These are phyloP conservation scores for Dolichoris vasculosae DNA, from an alignment of 1,140 invertebrate genomes.

Conservation along the genomic window DNA sequence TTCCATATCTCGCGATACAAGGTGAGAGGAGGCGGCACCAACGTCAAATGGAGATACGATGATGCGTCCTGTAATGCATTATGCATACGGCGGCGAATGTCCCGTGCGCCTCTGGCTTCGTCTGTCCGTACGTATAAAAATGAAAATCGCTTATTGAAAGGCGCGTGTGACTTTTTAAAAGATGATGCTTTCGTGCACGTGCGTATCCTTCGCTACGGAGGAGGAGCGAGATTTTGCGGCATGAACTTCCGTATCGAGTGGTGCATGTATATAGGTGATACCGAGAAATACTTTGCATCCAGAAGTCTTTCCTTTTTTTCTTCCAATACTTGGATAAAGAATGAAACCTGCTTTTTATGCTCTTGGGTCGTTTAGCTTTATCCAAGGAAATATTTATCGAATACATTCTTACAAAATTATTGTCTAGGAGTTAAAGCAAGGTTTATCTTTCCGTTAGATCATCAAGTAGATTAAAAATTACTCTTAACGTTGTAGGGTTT, in stretches of 20 bases:
- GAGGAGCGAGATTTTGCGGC: not conserved
- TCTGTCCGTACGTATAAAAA: conserved; percentile 45
- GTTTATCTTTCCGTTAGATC: too few species aligned
- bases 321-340: not conserved
- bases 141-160: conserved; percentile 65
- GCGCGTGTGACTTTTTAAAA: conserved; percentile 7
- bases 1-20: conserved; percentile 51
- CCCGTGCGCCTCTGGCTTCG: not conserved
- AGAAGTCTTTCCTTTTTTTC: not conserved
- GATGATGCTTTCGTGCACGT: conserved; percentile 10
- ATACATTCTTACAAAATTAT: too few species aligned
- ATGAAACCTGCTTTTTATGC: not conserved
- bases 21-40: not conserved
- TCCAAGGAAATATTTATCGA: too few species aligned
- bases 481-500: too few species aligned
- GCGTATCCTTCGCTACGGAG: not conserved
- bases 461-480: too few species aligned
- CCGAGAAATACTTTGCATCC: not conserved
- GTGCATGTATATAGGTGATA: not conserved
- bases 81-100: conserved; percentile 62
- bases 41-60: conserved; percentile 68
- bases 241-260: conserved; percentile 22
- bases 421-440: too few species aligned
- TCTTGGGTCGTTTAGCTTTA: too few species aligned
- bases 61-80: conserved; percentile 70